Evolutionary conservation across 2,888 invertebrate species (phyloP).

Genomic region (Parnassius mnemosyne): DNA sequence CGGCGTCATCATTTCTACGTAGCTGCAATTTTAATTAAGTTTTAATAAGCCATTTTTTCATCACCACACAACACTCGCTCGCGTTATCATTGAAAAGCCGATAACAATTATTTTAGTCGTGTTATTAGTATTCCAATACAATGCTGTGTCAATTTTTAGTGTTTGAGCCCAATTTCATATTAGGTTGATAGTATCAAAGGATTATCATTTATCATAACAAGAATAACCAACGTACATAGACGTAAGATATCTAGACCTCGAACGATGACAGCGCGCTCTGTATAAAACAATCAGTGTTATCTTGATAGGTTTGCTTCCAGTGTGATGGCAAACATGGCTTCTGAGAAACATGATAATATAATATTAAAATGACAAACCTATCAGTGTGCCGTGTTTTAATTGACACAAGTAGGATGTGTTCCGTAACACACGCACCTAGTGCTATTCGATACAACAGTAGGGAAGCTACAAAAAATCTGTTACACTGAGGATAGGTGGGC

Average conservation of each 20-base stretch:
- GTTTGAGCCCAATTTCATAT: constrained; percentile 23
- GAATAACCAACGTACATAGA: constrained; percentile 17
- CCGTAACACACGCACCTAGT: constrained; percentile 4
- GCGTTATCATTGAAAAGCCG: constrained; percentile 25
- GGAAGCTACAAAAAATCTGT: constrained; percentile 5
- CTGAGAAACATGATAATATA: constrained; percentile 56
- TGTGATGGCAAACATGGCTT: constrained; percentile 61
- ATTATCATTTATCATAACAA: constrained; percentile 21
- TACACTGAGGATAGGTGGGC: not conserved
- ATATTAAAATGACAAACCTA: constrained; percentile 52
- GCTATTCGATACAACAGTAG: constrained; percentile 8
- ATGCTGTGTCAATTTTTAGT: constrained; percentile 1
- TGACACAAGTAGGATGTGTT: constrained; percentile 14
- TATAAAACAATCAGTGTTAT: constrained; percentile 64
- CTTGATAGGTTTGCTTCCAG: constrained; percentile 69
- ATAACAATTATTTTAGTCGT: not conserved
- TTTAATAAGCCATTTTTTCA: not conserved
- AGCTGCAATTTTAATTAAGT: constrained; percentile 51
- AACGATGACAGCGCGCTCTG: constrained; percentile 56
- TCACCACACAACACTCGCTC: constrained; percentile 37
- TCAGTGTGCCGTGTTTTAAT: constrained; percentile 36
- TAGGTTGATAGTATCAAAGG: constrained; percentile 11
- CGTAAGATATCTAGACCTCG: constrained; percentile 38
- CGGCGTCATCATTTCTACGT: constrained; percentile 46
- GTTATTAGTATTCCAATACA: constrained; percentile 8